Conservation (phyloP, 2,113 vertebrate genomes). For the Ptilorrhoa leucosticta region DNA sequence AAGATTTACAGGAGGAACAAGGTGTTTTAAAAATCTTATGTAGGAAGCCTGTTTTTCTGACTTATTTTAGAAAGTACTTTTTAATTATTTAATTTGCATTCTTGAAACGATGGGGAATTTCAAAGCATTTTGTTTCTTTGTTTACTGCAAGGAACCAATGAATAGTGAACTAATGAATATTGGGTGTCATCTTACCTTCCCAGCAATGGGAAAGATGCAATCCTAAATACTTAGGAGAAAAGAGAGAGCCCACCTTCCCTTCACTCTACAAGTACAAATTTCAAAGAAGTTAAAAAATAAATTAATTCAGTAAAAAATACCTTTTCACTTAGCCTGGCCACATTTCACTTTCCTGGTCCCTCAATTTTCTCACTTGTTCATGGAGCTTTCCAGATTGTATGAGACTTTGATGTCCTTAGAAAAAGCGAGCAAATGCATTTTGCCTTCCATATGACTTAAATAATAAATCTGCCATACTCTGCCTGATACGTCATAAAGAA, state of each 20-base stretch:
- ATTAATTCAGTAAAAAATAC: background rate
- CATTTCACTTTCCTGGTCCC: background rate
- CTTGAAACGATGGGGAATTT: background rate
- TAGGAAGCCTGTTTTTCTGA: background rate
- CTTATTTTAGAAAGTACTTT: conserved; percentile 1
- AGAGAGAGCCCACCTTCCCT: background rate
- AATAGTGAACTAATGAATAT: background rate
- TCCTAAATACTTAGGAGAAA: background rate
- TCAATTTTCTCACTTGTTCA: background rate
- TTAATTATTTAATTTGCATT: background rate
- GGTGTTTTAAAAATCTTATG: conserved; percentile 7
- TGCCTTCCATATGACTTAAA: background rate
- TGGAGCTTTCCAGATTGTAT: background rate
- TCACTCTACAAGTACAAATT: background rate
- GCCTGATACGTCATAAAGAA: background rate
- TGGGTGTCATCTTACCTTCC: background rate
- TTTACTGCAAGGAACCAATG: background rate
- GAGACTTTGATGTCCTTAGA: background rate
- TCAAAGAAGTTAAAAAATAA: background rate
- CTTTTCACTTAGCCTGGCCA: background rate
- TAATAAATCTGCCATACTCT: conserved; percentile 1
- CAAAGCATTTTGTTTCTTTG: background rate
- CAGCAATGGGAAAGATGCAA: background rate
- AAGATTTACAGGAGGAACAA: conserved; percentile 8
- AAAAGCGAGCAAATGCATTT: background rate